phyloP scores from a whole-genome alignment of 2,113 vertebrate genomes.

The Ammodytes marinus region DNA sequence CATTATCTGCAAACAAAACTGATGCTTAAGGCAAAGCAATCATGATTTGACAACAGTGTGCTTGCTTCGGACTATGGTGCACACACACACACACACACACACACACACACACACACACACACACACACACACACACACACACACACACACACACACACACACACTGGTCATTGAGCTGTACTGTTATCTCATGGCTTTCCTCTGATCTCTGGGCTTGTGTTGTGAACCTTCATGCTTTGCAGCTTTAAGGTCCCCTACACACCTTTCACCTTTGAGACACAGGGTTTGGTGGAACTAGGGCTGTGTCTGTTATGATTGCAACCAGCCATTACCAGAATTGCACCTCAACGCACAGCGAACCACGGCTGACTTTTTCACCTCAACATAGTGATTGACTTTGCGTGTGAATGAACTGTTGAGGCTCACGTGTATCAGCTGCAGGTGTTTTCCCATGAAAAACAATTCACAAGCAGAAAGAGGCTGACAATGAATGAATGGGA shows the following conservation, averaged over 20 bases:
- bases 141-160: not conserved
- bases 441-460: not conserved
- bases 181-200: not conserved
- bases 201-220: not conserved
- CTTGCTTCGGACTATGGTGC: no score
- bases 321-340: not conserved
- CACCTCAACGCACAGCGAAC: not conserved
- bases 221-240: not conserved
- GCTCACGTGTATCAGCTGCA: not conserved
- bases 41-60: not conserved
- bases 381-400: no score
- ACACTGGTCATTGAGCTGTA: not conserved
- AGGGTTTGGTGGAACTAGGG: constrained; percentile 26
- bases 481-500: not conserved
- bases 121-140: no score
- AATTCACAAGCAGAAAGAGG: not conserved
- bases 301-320: constrained; percentile 30
- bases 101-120: no score
- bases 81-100: no score
- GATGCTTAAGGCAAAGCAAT: not conserved
- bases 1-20: not conserved
- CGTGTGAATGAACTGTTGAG: constrained; percentile 13
- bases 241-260: not conserved
- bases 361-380: not conserved
- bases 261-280: not conserved